Evolutionary conservation across 2,113 vertebrate genomes (phyloP).

Genomic region (Sitta europaea): DNA sequence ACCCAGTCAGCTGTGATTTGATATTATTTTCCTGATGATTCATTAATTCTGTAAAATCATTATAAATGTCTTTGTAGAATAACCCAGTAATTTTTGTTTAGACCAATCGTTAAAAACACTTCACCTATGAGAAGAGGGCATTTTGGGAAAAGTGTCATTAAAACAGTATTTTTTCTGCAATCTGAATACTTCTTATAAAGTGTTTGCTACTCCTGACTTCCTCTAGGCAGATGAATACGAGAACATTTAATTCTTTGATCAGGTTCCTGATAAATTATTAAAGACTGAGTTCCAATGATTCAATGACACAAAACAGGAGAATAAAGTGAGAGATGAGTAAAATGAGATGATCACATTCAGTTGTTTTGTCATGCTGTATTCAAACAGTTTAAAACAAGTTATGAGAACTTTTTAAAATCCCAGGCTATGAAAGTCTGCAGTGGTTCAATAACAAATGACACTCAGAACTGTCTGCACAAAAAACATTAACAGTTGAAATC

Average conservation of each 20-base stretch:
- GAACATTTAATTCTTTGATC: neutral
- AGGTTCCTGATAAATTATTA: neutral
- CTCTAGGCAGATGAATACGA: neutral
- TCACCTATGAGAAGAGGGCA: neutral
- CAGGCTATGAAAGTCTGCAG: neutral
- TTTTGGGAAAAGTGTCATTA: neutral
- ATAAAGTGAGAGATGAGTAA: neutral
- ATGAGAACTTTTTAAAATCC: neutral
- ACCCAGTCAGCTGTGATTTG: conserved; percentile 10
- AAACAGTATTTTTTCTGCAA: neutral
- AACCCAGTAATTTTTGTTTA: neutral
- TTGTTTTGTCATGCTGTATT: neutral
- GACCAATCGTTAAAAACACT: neutral
- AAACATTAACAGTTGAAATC: neutral
- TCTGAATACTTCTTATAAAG: neutral
- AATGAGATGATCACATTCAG: neutral
- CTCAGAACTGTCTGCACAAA: neutral
- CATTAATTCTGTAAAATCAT: neutral
- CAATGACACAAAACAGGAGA: neutral
- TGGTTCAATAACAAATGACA: neutral
- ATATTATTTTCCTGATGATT: conserved; percentile 35
- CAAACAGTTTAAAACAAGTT: neutral
- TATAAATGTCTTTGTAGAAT: neutral
- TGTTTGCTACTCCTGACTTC: neutral
- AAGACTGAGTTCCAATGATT: neutral